Percentiles rank a stretch among this genome's conserved stretches.
Conservation (phyloP, 2,797 vertebrate genomes). For the Scarus forsteni region DNA sequence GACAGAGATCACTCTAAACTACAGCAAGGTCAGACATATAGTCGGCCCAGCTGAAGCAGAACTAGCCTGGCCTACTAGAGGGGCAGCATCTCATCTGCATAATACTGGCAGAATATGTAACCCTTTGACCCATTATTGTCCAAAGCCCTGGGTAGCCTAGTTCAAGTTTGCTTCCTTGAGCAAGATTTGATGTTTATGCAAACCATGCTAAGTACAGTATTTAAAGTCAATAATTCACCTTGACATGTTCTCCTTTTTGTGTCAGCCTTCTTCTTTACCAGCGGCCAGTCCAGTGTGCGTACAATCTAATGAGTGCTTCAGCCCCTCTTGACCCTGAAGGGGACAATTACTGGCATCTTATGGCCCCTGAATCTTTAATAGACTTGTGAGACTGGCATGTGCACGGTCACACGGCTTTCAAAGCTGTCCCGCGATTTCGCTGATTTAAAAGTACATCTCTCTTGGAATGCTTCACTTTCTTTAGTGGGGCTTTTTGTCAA, state of each 20-base stretch:
- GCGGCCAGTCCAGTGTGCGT: too few species aligned
- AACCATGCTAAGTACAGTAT: neutral
- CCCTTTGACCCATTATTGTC: slow-evolving; percentile 3
- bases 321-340: too few species aligned
- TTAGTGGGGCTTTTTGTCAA: slow-evolving; percentile 36
- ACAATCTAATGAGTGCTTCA: too few species aligned
- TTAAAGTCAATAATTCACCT: neutral
- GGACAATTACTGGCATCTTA: too few species aligned
- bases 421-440: neutral
- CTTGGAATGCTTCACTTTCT: slow-evolving; percentile 39
- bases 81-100: neutral
- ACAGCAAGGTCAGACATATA: slow-evolving; percentile 72
- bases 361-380: neutral
- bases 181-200: neutral
- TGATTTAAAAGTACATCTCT: slow-evolving; percentile 7
- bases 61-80: slow-evolving; percentile 21
- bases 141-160: neutral
- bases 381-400: slow-evolving; percentile 1
- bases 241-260: neutral
- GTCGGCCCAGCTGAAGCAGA: slow-evolving; percentile 24
- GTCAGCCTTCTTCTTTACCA: too few species aligned
- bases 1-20: slow-evolving; percentile 65
- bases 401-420: slow-evolving; percentile 8
- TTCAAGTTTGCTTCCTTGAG: neutral
- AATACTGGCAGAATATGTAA: neutral